A percentile compares a stretch with the other conserved stretches of the same genome.
These are phyloP conservation scores for Eospalax fontanierii DNA, from an alignment of 2,797 vertebrate genomes.

Conservation along the genomic window DNA sequence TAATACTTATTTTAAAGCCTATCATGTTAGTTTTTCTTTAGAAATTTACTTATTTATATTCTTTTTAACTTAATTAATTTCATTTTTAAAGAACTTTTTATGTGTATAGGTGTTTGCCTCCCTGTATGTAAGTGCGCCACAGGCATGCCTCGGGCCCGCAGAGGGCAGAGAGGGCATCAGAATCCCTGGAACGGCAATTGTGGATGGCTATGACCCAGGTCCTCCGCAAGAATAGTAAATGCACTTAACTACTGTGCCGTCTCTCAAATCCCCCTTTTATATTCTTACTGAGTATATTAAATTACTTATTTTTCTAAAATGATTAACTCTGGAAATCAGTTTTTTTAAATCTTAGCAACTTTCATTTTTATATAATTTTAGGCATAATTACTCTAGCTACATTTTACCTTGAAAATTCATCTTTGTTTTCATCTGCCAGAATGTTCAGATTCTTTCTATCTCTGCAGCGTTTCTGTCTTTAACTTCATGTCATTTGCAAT, in stretches of 20 bases:
- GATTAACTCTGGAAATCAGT: slow-evolving; percentile 7
- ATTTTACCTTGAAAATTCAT: slow-evolving; percentile 54
- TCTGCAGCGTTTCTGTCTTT: slow-evolving; percentile 42
- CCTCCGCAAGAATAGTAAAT: too few species aligned
- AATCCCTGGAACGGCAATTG: too few species aligned
- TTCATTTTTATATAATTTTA: slow-evolving; percentile 52
- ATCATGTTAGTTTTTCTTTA: slow-evolving; percentile 21
- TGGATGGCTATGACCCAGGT: too few species aligned
- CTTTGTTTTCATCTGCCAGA: slow-evolving; percentile 45
- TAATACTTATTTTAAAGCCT: neutral
- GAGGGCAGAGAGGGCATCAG: too few species aligned
- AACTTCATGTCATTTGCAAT: slow-evolving; percentile 54
- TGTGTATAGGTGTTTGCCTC: too few species aligned
- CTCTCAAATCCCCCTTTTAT: too few species aligned
- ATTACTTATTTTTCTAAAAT: slow-evolving; percentile 8
- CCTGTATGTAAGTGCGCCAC: too few species aligned
- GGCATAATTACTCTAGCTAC: neutral
- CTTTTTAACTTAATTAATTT: neutral
- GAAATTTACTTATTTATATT: neutral
- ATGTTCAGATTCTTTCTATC: slow-evolving; percentile 12
- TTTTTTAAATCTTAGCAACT: slow-evolving; percentile 28
- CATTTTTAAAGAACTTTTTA: too few species aligned
- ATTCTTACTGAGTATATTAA: neutral
- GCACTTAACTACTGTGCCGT: too few species aligned
- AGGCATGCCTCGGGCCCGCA: too few species aligned